Conservation (phyloP, 1,140 invertebrate genomes). For the Eriosoma lanigerum region DNA sequence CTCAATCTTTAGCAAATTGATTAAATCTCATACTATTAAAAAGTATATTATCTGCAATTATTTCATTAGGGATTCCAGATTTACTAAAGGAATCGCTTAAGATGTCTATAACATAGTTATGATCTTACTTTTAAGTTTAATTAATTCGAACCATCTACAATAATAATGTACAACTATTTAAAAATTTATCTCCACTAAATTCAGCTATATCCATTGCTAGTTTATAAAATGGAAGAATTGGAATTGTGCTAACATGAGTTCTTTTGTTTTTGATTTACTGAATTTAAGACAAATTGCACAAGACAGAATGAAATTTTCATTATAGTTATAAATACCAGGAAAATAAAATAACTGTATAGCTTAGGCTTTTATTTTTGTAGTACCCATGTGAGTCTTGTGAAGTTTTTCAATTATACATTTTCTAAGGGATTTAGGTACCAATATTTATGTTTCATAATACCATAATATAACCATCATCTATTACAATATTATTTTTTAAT, state of each 20-base stretch:
- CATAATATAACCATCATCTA: slow-evolving; percentile 53
- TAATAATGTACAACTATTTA: slow-evolving; percentile 53
- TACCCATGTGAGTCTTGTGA: no score
- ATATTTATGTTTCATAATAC: no score
- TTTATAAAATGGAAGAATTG: not conserved
- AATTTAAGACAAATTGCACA: slow-evolving; percentile 29
- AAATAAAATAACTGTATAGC: slow-evolving; percentile 53
- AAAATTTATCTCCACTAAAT: slow-evolving; percentile 38
- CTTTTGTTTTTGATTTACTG: not conserved
- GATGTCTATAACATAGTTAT: not conserved
- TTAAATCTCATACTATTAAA: not conserved
- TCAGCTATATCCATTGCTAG: slow-evolving; percentile 52
- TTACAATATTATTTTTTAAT: slow-evolving; percentile 52
- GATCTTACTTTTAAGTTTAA: not conserved
- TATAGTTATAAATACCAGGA: slow-evolving; percentile 25
- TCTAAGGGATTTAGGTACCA: no score
- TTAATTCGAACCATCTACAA: slow-evolving; percentile 6
- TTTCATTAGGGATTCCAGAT: no score
- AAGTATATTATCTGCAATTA: no score
- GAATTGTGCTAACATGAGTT: slow-evolving; percentile 11
- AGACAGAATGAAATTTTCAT: slow-evolving; percentile 11
- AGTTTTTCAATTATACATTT: no score
- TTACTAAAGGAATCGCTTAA: no score
- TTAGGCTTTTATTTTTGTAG: slow-evolving; percentile 46
- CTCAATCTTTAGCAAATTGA: not conserved